Evolutionary conservation across 2,113 vertebrate species (phyloP).

Genomic region (Agapornis roseicollis): DNA sequence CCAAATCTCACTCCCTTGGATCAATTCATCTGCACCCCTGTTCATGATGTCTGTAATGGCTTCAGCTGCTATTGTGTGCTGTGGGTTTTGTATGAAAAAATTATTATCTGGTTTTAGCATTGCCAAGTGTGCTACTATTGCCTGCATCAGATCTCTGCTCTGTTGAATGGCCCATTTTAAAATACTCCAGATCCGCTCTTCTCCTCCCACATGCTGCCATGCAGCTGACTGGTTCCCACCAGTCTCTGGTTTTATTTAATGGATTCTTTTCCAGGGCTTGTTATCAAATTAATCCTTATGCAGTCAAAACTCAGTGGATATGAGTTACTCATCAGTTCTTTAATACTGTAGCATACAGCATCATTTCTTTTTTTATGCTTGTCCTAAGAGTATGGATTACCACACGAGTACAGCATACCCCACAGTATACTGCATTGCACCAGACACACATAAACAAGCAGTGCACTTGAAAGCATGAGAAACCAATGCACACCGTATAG

Average conservation of each 20-base stretch:
- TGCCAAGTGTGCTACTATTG: not conserved
- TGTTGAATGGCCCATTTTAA: not conserved
- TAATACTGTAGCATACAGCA: not conserved
- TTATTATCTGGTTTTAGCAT: slow-evolving; percentile 13
- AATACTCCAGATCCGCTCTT: not conserved
- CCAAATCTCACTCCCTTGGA: slow-evolving; percentile 24
- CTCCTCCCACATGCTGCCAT: not conserved
- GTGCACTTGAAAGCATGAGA: not conserved
- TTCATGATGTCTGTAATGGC: not conserved
- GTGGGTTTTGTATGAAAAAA: not conserved
- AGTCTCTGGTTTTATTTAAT: not conserved
- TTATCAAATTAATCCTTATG: not conserved
- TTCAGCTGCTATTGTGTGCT: not conserved
- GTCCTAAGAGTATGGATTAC: not conserved
- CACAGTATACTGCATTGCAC: not conserved
- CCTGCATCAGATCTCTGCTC: not conserved
- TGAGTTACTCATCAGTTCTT: not conserved
- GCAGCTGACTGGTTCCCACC: not conserved
- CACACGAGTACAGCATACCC: not conserved
- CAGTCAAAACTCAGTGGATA: not conserved
- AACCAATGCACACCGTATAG: not conserved
- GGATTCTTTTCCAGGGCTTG: not conserved
- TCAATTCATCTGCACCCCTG: not conserved
- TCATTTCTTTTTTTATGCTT: not conserved
- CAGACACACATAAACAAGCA: not conserved